These are phyloP conservation scores for Epinotia nisella DNA, from an alignment of 2,888 invertebrate genomes.

Conservation along the genomic window DNA sequence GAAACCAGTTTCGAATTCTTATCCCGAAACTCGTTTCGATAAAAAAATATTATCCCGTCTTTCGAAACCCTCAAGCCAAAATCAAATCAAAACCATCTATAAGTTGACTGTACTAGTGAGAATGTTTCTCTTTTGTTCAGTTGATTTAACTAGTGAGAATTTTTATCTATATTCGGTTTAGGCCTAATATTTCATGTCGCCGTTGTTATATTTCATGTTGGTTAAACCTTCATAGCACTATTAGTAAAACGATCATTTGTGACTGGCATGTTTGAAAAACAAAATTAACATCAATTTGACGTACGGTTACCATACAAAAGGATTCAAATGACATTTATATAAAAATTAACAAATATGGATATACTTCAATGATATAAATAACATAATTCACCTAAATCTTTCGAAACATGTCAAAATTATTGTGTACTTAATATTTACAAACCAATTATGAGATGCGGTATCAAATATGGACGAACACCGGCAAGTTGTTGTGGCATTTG, in stretches of 20 bases:
- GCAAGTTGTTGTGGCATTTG: conserved; percentile 51
- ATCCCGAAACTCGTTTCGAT: no score
- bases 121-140: no score
- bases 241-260: neutral
- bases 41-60: no score
- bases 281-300: conserved; percentile 17
- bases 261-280: conserved; percentile 25
- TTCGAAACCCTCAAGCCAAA: no score
- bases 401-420: conserved; percentile 56
- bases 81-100: no score
- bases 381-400: conserved; percentile 42
- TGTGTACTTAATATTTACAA: conserved; percentile 52
- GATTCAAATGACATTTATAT: conserved; percentile 18
- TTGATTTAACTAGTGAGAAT: no score
- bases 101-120: no score
- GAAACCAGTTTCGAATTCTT: no score
- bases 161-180: no score
- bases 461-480: conserved; percentile 59
- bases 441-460: conserved; percentile 66
- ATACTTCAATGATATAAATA: conserved; percentile 21
- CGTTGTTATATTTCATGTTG: neutral
- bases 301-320: neutral
- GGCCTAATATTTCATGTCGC: no score
- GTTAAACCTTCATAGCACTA: neutral
- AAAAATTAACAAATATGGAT: conserved; percentile 35